phyloP scores from a whole-genome alignment of 2,113 vertebrate species.

The Alligator sinensis region DNA sequence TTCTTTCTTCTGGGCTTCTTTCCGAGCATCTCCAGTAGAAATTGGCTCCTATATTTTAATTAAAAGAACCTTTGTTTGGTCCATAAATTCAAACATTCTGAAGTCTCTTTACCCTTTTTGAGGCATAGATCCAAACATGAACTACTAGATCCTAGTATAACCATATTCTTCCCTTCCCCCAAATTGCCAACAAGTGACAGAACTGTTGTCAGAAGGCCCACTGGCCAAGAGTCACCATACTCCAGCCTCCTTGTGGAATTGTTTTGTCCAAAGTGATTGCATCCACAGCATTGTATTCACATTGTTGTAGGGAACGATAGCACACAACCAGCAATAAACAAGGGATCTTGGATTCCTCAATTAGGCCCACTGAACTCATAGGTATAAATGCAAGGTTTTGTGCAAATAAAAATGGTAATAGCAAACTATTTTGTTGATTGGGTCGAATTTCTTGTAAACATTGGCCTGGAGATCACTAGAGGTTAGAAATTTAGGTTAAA shows the following conservation, averaged over 20 bases:
- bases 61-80: constrained; percentile 66
- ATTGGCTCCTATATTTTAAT: constrained; percentile 77
- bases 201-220: background rate
- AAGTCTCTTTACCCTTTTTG: constrained; percentile 43
- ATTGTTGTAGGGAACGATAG: background rate
- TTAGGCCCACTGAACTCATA: background rate
- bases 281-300: background rate
- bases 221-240: background rate
- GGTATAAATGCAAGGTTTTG: background rate
- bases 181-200: background rate
- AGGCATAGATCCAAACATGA: constrained; percentile 57
- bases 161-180: background rate
- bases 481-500: background rate
- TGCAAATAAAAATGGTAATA: background rate
- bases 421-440: background rate
- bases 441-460: background rate
- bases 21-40: constrained; percentile 57
- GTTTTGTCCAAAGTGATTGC: background rate
- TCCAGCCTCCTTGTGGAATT: background rate
- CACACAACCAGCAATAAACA: background rate
- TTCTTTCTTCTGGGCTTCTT: constrained; percentile 60
- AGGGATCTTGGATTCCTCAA: background rate
- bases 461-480: background rate
- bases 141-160: background rate
- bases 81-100: constrained; percentile 72